Evolutionary conservation across 2,113 vertebrate genomes (phyloP), one percentile per base, ranked within the genome.

Genomic region (Notothenia rossii): DNA sequence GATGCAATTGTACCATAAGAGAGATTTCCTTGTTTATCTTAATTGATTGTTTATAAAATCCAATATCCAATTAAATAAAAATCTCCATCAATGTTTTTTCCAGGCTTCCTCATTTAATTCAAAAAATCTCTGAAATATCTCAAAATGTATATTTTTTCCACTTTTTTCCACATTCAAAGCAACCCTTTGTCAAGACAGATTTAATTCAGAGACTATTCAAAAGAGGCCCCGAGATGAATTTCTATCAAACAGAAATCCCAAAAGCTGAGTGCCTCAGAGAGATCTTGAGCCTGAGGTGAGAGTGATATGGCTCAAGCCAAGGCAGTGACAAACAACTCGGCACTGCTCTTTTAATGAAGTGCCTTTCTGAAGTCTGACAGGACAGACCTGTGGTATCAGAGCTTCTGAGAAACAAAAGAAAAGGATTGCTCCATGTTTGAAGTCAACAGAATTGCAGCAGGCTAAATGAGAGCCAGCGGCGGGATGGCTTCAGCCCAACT

Each of bases 401-500:
- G 82, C 67, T 55, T 82, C 74, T 75, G 76, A 74, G 79, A 86
- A 88, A 77, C 40, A 4, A 69, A 77, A 89, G 91, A 89, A 91
- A 92, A 79, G 88, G 22, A 74, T 29, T 55, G 81, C 84, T 85
- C 69, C 73, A 56, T 71, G 72, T 90, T 82, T 92, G 90, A 91
- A 93, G 90, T 87, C 85, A 86, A 91, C 74, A 83, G 80, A 67
- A 86, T 51, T 76, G 72, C 79, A 72, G 18, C 76, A 72, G 68
- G 55, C 72, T 81, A 83, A 91, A 86, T 61, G 83, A 91, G 87
- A 87, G 84, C 45, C 86, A 76, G 87, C 20, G 20, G 85, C 81
- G 86, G 86, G 84, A 90, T 92, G 93, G 90, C 91, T 77, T 70
- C 81, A 48, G 86, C 81, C 90, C 92, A 92, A 93, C 92, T 94